Evolutionary conservation across 2,113 vertebrate genomes (phyloP).

Genomic region (Callopanchax toddi): DNA sequence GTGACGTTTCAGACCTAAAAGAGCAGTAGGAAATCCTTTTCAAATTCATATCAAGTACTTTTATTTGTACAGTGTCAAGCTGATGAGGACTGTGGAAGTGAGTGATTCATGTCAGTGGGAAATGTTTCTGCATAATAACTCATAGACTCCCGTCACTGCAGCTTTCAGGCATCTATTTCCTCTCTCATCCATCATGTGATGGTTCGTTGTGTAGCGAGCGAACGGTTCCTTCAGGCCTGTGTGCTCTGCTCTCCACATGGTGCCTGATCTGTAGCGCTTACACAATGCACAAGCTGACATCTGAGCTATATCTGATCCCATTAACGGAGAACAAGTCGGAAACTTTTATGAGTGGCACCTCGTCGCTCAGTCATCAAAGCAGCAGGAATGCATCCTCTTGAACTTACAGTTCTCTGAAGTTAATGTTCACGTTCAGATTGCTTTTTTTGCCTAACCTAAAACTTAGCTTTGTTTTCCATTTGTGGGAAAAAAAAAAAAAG

Average conservation of each 20-base stretch:
- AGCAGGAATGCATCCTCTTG: background rate
- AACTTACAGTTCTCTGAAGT: too few relatives aligned
- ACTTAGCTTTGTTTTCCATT: background rate
- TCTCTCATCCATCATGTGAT: slow-evolving; percentile 38
- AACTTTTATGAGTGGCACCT: slow-evolving; percentile 21
- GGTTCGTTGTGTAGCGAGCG: slow-evolving; percentile 15
- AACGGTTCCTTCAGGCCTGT: slow-evolving; percentile 40
- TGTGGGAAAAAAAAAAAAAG: slow-evolving; percentile 1
- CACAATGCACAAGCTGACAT: slow-evolving; percentile 38
- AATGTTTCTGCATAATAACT: slow-evolving; percentile 44
- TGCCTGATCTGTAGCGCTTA: slow-evolving; percentile 30
- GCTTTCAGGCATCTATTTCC: slow-evolving; percentile 32
- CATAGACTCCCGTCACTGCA: slow-evolving; percentile 26
- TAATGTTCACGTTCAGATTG: too few relatives aligned
- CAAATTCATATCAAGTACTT: slow-evolving; percentile 41
- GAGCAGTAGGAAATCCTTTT: slow-evolving; percentile 64
- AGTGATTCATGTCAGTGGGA: slow-evolving; percentile 35
- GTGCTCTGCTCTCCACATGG: slow-evolving; percentile 38
- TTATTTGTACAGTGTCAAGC: slow-evolving; percentile 48
- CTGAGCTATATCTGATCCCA: slow-evolving; percentile 22
- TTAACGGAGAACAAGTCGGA: slow-evolving; percentile 7
- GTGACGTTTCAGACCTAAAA: slow-evolving; percentile 55
- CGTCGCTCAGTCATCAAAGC: slow-evolving; percentile 11
- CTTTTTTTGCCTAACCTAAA: too few relatives aligned
- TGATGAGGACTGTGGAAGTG: slow-evolving; percentile 35